These are phyloP conservation scores for Rhaphigaster nebulosa DNA, from an alignment of 2,888 invertebrate genomes.

Conservation along the genomic window DNA sequence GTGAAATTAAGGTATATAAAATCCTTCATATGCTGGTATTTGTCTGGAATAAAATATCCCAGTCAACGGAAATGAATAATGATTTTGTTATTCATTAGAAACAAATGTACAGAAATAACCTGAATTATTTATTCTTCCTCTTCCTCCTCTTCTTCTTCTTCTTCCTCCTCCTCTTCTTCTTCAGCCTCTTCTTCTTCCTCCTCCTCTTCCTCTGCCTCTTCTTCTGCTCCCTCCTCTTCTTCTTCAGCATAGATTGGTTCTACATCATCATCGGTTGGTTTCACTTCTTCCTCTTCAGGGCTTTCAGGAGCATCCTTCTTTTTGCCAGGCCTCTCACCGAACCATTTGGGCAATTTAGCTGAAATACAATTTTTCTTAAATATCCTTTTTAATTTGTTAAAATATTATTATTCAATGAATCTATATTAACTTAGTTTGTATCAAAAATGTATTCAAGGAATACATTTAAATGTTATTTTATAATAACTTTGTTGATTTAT, in stretches of 20 bases:
- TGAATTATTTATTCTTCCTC: constrained; percentile 47
- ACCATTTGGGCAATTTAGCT: constrained; percentile 96
- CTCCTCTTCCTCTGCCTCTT: constrained; percentile 76
- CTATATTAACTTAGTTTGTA: background rate
- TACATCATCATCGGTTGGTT: constrained; percentile 79
- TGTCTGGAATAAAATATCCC: constrained; percentile 24
- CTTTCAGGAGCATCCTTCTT: constrained; percentile 90
- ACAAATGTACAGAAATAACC: constrained; percentile 40
- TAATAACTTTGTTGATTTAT: background rate
- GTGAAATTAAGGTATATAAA: background rate
- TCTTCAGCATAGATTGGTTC: constrained; percentile 79
- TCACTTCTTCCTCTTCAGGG: constrained; percentile 91
- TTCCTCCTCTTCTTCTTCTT: constrained; percentile 67
- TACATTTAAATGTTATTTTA: background rate
- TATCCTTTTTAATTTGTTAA: background rate
- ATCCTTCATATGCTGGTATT: constrained; percentile 23
- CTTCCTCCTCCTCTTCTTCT: constrained; percentile 81
- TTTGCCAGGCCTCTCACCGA: constrained; percentile 94
- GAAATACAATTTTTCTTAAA: background rate
- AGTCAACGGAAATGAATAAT: constrained; percentile 43
- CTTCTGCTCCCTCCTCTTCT: constrained; percentile 81
- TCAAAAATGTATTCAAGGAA: background rate
- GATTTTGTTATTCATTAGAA: constrained; percentile 47
- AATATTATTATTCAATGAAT: background rate
- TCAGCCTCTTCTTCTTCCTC: constrained; percentile 78